Percentiles rank a stretch among this genome's conserved stretches.
These are phyloP conservation scores for Drusus annulatus DNA, from an alignment of 1,140 invertebrate species.

Conservation along the genomic window DNA sequence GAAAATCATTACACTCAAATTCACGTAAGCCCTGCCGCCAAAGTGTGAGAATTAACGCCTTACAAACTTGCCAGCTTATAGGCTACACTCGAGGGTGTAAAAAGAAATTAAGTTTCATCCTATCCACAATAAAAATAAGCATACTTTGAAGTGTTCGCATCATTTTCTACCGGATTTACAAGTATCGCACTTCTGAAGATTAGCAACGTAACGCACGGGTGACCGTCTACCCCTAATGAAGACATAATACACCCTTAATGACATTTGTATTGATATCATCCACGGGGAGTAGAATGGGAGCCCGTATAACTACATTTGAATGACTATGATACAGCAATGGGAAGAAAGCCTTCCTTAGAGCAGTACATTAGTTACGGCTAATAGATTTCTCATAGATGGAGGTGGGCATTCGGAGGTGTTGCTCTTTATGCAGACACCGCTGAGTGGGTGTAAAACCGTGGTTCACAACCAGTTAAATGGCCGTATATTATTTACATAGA, in stretches of 20 bases:
- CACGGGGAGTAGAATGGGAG: neutral
- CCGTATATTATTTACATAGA: too few relatives aligned
- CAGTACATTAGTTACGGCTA: slow-evolving; percentile 55
- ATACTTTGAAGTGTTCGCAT: neutral
- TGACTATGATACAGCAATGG: slow-evolving; percentile 1
- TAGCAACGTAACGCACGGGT: neutral
- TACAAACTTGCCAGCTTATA: neutral
- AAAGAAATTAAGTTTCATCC: neutral
- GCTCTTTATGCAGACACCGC: slow-evolving; percentile 34
- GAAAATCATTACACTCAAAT: neutral
- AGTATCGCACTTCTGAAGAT: slow-evolving; percentile 4
- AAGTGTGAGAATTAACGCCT: neutral
- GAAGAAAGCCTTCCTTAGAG: slow-evolving; percentile 24
- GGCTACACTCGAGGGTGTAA: neutral
- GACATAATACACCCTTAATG: slow-evolving; percentile 40
- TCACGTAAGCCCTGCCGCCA: slow-evolving; percentile 7
- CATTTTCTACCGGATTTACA: neutral
- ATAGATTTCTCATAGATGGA: slow-evolving; percentile 56
- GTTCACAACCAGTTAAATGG: neutral
- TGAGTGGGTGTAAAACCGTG: slow-evolving; percentile 3
- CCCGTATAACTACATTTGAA: slow-evolving; percentile 5
- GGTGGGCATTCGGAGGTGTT: neutral
- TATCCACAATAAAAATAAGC: neutral
- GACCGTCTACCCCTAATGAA: slow-evolving; percentile 43
- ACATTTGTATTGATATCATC: slow-evolving; percentile 34